These are phyloP conservation scores for Motacilla tschutschensis DNA, from an alignment of 2,113 vertebrate genomes.

Conservation along the genomic window DNA sequence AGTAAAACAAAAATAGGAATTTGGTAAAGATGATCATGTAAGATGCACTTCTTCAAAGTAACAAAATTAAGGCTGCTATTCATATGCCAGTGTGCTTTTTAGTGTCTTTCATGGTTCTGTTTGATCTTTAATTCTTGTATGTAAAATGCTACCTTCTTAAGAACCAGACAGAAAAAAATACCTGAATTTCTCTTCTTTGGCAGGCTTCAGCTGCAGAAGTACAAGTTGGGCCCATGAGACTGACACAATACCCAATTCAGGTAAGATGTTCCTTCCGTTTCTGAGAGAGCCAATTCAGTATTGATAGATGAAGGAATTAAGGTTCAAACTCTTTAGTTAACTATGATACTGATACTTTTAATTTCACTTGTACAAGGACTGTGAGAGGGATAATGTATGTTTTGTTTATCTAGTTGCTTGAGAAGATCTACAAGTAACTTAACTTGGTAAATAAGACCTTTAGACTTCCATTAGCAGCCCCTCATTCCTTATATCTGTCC, in stretches of 20 bases:
- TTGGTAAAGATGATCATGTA: background rate
- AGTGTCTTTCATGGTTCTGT: background rate
- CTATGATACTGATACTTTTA: background rate
- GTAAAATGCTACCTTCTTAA: background rate
- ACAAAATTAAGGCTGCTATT: background rate
- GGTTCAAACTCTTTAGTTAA: background rate
- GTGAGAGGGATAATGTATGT: background rate
- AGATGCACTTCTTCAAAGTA: background rate
- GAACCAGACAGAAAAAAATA: background rate
- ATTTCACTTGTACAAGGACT: background rate
- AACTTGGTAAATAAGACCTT: background rate
- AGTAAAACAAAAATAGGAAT: background rate
- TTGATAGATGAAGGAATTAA: background rate
- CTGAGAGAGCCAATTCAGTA: background rate
- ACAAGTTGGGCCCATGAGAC: constrained; percentile 90
- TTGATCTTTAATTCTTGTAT: constrained; percentile 7
- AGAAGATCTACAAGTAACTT: background rate
- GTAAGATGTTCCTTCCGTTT: constrained; percentile 59
- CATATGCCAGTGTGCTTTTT: background rate
- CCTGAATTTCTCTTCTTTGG: constrained; percentile 29
- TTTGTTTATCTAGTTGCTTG: background rate
- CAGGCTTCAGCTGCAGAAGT: constrained; percentile 88
- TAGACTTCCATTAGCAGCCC: background rate
- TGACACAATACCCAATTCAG: constrained; percentile 92
- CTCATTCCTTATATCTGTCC: background rate